phyloP scores from a whole-genome alignment of 1,140 invertebrate species.

The Cydia pomonella region DNA sequence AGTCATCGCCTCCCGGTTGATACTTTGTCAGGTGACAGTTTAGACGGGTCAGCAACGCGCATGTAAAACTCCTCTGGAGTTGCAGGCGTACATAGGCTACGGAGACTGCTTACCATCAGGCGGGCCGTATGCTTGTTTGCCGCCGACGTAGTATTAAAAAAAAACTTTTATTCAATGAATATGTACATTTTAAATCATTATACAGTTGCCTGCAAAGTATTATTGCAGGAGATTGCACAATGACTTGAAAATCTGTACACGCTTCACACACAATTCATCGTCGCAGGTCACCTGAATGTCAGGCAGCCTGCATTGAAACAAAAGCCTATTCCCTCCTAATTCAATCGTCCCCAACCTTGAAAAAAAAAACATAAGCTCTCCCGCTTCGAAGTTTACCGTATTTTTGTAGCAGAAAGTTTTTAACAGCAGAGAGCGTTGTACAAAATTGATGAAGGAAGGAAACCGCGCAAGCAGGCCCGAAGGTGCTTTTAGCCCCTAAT shows the following conservation, averaged over 20 bases:
- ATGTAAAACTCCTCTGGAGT: too few relatives aligned
- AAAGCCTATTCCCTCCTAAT: constrained; percentile 22
- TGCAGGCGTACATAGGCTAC: too few relatives aligned
- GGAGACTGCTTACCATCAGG: too few relatives aligned
- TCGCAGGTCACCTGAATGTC: neutral
- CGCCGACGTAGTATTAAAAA: too few relatives aligned
- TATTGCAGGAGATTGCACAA: neutral
- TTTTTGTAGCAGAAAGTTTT: constrained; percentile 56
- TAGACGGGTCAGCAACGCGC: too few relatives aligned
- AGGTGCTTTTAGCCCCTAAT: constrained; percentile 81
- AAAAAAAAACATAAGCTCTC: constrained; percentile 30
- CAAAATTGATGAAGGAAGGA: constrained; percentile 74
- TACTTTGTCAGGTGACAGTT: too few relatives aligned
- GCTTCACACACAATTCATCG: neutral
- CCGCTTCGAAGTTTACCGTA: constrained; percentile 27
- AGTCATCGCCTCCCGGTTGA: too few relatives aligned
- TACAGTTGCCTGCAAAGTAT: too few relatives aligned
- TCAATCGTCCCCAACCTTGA: constrained; percentile 30
- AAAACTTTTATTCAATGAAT: too few relatives aligned
- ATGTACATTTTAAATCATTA: too few relatives aligned
- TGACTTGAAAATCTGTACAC: neutral
- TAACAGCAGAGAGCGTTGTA: constrained; percentile 65
- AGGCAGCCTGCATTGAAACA: constrained; percentile 1
- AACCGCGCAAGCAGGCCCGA: constrained; percentile 67
- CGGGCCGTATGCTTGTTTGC: too few relatives aligned